Base-by-base conservation (phyloP, 37 sponge, comb jelly and placozoan species). In the Ianthella basta region DNA sequence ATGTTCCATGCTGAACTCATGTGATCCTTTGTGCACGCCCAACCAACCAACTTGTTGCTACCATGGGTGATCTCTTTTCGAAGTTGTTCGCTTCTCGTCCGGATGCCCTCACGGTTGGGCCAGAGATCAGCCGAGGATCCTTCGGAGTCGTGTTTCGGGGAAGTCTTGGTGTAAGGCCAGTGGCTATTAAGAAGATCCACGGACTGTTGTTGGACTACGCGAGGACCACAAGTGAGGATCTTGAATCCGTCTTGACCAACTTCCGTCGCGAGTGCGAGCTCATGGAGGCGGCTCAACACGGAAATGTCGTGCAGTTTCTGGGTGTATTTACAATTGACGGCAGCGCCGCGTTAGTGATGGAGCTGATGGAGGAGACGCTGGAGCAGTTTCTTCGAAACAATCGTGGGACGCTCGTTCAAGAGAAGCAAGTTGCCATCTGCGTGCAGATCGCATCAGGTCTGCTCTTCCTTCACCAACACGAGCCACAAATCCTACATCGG, bases 341-440 rank as follows among this genome's bases (percentile, higher is more conserved):
- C 29, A 25, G 78, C 24, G 78, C 32, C 19, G 3, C 40, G 15
- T 24, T 75, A 23, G 78, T 75, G 78, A 75, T 75, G 78, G 78
- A 75, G 44, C 37, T 75, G 44, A 75, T 75, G 78, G 24, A 75
- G 38, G 24, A 13, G 53, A 75, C 44, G 20, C 15, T 75, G 78
- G 78, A 75, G 78, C 16, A 40, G 44, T 75, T 36, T 53, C 25
- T 75, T 1, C 37, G 40, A 50, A 24, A 75, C 44, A 30, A 75
- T 24, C 5, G n/a, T 13, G 78, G 78, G 37, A 40, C 44, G 16
- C 53, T 75, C 18, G 53, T 24, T 36, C 44, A 39, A 24, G 54
- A 40, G 54, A 40, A 75, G 40, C 78, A 75, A 24, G 25, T 44
- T 44, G 8, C 6, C 53, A 75, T 75, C 21, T 75, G 78, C 54